phyloP scores from a whole-genome alignment of 2,888 invertebrate species.

The Nebria brevicollis region DNA sequence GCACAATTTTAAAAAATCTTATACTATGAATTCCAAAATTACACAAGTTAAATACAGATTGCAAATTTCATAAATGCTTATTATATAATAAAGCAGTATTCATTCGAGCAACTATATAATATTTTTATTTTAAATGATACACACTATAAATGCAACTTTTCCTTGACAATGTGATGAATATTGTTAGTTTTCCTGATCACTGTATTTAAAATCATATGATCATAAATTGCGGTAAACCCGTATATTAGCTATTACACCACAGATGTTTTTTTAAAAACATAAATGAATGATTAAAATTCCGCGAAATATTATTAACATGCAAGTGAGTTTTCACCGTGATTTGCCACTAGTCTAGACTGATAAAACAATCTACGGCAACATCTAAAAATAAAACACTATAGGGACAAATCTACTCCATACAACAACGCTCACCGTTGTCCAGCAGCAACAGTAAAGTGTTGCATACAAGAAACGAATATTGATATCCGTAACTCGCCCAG shows the following conservation, averaged over 20 bases:
- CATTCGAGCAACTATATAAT: too few species aligned
- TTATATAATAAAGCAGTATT: too few species aligned
- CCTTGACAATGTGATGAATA: too few species aligned
- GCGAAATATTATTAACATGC: conserved; percentile 23
- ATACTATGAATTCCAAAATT: too few species aligned
- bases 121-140: too few species aligned
- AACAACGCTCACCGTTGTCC: conserved; percentile 14
- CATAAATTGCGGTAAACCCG: not conserved
- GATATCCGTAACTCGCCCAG: not conserved
- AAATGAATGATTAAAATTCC: conserved; percentile 22
- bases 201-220: too few species aligned
- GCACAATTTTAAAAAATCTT: too few species aligned
- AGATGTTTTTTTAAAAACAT: not conserved
- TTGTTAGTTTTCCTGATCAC: too few species aligned
- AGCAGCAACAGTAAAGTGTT: conserved; percentile 4
- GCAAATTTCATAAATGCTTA: too few species aligned
- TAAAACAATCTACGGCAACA: conserved; percentile 35
- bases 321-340: conserved; percentile 31
- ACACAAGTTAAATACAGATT: too few species aligned
- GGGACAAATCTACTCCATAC: conserved; percentile 14
- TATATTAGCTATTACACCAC: not conserved
- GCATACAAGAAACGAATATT: conserved; percentile 4
- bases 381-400: conserved; percentile 32
- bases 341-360: conserved; percentile 38
- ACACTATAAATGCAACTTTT: too few species aligned